These are phyloP conservation scores for Microcebus jonahi DNA, from an alignment of 2,113 vertebrate species.

Conservation along the genomic window DNA sequence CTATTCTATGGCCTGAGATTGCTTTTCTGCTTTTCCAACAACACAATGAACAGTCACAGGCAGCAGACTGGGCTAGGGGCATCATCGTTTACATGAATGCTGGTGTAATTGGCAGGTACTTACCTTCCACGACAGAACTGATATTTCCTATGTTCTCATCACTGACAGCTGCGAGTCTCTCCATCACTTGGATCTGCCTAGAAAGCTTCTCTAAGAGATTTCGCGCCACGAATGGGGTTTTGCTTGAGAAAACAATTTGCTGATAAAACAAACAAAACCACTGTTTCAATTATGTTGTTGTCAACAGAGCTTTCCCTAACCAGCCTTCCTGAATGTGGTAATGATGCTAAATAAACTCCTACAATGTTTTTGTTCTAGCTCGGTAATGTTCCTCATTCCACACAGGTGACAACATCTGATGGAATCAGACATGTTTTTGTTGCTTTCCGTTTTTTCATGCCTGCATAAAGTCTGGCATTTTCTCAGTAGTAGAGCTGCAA, in stretches of 20 bases:
- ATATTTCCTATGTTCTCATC: conserved; percentile 89
- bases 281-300: background rate
- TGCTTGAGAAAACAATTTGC: conserved; percentile 91
- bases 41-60: fast-evolving
- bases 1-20: background rate
- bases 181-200: conserved; percentile 90
- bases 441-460: background rate
- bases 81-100: fast-evolving
- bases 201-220: conserved; percentile 92
- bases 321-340: background rate
- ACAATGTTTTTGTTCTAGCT: fast-evolving
- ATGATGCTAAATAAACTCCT: background rate
- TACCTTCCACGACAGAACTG: conserved; percentile 91
- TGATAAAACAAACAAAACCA: conserved; percentile 70
- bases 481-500: background rate
- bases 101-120: background rate
- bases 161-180: conserved; percentile 91
- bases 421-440: background rate
- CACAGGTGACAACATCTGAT: background rate
- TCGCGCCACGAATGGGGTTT: conserved; percentile 87
- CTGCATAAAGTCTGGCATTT: background rate
- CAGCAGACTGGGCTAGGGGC: fast-evolving
- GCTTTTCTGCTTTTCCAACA: background rate
- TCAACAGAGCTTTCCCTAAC: background rate
- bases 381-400: fast-evolving